Conservation (phyloP, 1,140 invertebrate species). For the Stegodyphus dumicola region DNA sequence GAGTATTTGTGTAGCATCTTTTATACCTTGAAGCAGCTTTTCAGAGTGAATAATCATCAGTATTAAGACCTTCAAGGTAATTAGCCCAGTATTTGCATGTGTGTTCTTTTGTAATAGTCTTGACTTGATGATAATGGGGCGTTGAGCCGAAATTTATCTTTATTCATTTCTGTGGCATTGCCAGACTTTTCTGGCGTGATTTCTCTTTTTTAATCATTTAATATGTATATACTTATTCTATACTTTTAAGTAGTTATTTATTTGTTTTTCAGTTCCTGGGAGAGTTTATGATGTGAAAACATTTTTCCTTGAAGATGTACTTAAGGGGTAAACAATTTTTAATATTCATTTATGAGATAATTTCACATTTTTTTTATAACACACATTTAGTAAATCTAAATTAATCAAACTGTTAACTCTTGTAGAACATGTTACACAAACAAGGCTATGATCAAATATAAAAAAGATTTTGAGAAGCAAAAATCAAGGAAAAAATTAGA, state of each 20-base stretch:
- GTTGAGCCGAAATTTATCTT: too few relatives aligned
- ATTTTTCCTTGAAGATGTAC: conserved; percentile 85
- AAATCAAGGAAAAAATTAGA: conserved; percentile 71
- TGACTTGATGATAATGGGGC: too few relatives aligned
- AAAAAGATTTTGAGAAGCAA: conserved; percentile 70
- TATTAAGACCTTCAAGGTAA: too few relatives aligned
- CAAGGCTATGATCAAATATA: conserved; percentile 74
- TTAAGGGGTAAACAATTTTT: conserved; percentile 68
- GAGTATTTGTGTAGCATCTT: too few relatives aligned
- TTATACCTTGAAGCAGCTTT: too few relatives aligned
- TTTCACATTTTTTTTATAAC: not conserved
- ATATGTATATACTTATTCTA: not conserved
- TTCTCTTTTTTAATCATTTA: too few relatives aligned
- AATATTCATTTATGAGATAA: conserved; percentile 11
- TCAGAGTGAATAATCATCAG: too few relatives aligned
- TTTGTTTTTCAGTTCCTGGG: conserved; percentile 77
- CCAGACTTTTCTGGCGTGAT: too few relatives aligned
- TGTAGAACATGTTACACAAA: conserved; percentile 77
- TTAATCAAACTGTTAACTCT: not conserved
- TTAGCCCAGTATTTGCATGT: too few relatives aligned
- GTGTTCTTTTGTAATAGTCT: too few relatives aligned
- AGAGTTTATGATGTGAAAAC: conserved; percentile 81
- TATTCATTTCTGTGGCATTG: too few relatives aligned
- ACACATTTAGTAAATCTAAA: not conserved
- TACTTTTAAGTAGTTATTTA: not conserved